Base-by-base conservation (phyloP, 2,797 vertebrate genomes). In the Microctenopoma steveboyesi region DNA sequence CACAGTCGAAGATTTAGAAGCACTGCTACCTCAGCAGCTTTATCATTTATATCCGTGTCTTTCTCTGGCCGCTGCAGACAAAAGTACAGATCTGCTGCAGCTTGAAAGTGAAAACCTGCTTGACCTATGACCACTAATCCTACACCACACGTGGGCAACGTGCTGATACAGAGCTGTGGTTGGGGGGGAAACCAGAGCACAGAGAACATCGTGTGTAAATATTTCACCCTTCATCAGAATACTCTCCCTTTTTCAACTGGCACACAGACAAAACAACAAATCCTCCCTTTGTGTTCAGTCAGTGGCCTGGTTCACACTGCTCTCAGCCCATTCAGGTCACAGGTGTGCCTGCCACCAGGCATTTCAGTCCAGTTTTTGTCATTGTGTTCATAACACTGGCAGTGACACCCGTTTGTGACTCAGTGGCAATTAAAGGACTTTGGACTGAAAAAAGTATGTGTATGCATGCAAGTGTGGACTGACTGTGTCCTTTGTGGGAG, bases 251-350 rank as follows among this genome's bases (percentile, higher is more conserved):
- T 45, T 18, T 70, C 72, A 49, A 61, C 56, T 46, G 51, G 63
- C 62, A 85, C 80, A 82, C 78, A 80, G 67, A 67, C 42, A 42
- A 46, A 28, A 40, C 39, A 56, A 61, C 61, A 76, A 79, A 83
- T 69, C 77, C 64, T 28, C 71, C 58, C 78, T 85, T 88, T 84
- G 86, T 86, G 71, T 79, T 48, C 28, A 9, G 48, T 46, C 84
- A 67, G 59, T 63, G 74, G 68, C 67, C 73, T 8, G 52, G 53
- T 45, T 78, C 72, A 39, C 72, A 57, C 15, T 5, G 70, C 72
- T 50, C 59, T 62, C 76, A 1, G 45, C 30, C 82, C 65, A 86
- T 84, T 83, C 77, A 69, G 60, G 39, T 59, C 63, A 78, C 69
- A 87, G 84, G 84, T 87, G 81, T 67, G 81, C 42, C 80, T 27